phyloP scores from a whole-genome alignment of 2,797 vertebrate genomes.

The Mionectes olivaceus region DNA sequence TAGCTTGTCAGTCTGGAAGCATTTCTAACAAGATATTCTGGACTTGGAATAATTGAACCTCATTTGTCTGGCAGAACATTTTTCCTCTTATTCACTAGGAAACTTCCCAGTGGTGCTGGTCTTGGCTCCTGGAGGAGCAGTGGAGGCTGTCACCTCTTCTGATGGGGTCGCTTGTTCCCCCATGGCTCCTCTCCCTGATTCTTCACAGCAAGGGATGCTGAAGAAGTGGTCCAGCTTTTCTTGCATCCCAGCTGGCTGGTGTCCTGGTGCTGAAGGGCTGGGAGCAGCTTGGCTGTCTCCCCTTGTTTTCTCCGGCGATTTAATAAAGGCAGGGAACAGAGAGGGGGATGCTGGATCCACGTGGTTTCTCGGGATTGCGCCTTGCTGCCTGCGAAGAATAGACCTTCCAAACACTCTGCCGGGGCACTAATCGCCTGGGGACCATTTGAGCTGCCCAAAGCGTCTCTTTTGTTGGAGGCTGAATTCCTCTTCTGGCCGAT shows the following conservation, averaged over 20 bases:
- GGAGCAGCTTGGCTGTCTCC: not conserved
- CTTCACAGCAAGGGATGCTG: not conserved
- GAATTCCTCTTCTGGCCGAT: slow-evolving; percentile 7
- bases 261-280: not conserved
- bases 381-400: not conserved
- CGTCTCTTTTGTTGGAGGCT: slow-evolving; percentile 18
- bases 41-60: not conserved
- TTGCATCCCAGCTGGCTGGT: not conserved
- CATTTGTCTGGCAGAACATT: not conserved
- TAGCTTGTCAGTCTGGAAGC: not conserved
- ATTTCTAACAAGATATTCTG: not conserved
- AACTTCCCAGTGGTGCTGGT: not conserved
- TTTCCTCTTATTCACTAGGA: not conserved
- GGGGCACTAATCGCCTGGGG: not conserved
- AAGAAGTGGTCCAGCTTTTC: not conserved
- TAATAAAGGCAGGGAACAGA: not conserved
- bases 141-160: not conserved
- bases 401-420: not conserved
- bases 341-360: not conserved
- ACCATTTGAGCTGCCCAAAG: not conserved
- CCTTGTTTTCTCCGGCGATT: not conserved
- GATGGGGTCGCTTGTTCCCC: not conserved
- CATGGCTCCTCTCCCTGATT: not conserved
- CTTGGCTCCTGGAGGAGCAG: not conserved
- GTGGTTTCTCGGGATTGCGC: not conserved